A percentile compares a stretch with the other conserved stretches of the same genome.
phyloP scores from a whole-genome alignment of 2,797 vertebrate species.

The Sebastolobus altivelis region DNA sequence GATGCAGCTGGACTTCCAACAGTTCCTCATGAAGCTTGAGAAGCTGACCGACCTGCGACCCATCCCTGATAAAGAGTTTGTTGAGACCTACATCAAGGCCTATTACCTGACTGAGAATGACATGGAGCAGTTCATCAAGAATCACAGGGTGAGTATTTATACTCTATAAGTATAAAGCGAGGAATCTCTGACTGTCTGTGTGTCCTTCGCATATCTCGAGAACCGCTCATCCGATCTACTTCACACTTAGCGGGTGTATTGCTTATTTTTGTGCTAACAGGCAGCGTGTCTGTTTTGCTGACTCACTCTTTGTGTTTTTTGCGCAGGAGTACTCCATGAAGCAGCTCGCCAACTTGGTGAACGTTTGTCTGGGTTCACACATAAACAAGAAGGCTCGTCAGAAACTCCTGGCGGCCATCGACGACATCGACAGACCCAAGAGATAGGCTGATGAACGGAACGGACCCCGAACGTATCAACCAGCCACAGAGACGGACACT shows the following conservation, averaged over 20 bases:
- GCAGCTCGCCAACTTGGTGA: constrained; percentile 97
- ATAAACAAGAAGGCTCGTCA: constrained; percentile 99
- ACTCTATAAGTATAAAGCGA: no score
- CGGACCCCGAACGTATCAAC: neutral
- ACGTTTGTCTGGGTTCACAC: constrained; percentile 96
- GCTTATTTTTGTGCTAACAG: no score
- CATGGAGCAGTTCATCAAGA: constrained; percentile 99
- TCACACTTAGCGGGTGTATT: no score
- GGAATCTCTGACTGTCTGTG: no score
- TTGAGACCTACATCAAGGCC: constrained; percentile 99
- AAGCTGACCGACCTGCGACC: constrained; percentile 98
- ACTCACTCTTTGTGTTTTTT: neutral
- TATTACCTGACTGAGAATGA: constrained; percentile 99
- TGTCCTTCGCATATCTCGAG: no score
- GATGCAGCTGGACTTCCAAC: constrained; percentile 99
- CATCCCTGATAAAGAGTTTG: constrained; percentile 98
- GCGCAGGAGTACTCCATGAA: constrained; percentile 97
- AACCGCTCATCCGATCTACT: no score
- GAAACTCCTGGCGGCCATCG: constrained; percentile 95
- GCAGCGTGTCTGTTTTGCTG: neutral
- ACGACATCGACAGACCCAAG: constrained; percentile 96
- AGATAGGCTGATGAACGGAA: constrained; percentile 86
- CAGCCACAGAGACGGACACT: constrained; percentile 20
- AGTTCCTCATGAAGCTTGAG: constrained; percentile 99
- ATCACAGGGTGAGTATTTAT: constrained; percentile 88